These are phyloP conservation scores for Alauda arvensis DNA, from an alignment of 2,797 vertebrate species.

Conservation along the genomic window DNA sequence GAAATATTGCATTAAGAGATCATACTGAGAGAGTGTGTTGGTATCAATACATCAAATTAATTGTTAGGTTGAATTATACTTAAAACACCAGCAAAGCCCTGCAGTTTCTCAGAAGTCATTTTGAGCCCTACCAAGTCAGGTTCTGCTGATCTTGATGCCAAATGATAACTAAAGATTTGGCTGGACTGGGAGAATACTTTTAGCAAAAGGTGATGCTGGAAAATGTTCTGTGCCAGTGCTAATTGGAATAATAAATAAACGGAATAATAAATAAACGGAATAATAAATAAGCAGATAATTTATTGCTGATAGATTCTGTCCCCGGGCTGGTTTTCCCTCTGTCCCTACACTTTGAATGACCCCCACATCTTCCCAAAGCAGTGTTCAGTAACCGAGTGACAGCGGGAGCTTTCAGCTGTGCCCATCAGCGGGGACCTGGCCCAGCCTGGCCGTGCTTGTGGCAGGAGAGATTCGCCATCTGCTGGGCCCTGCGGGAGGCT, in stretches of 20 bases:
- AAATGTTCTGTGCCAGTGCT: background rate
- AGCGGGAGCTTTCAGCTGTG: background rate
- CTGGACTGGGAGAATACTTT: background rate
- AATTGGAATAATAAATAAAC: background rate
- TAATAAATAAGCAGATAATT: background rate
- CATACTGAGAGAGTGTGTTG: background rate
- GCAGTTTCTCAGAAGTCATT: background rate
- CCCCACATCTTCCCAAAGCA: background rate
- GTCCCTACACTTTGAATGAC: fast-evolving
- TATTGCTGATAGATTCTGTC: background rate
- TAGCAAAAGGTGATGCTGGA: background rate
- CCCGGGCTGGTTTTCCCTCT: background rate
- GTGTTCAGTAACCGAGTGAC: background rate
- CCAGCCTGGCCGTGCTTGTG: background rate
- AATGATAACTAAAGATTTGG: background rate
- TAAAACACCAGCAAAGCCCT: background rate
- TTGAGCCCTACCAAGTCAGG: background rate
- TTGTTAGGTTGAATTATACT: background rate
- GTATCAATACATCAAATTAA: background rate
- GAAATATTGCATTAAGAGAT: background rate
- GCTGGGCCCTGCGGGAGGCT: background rate
- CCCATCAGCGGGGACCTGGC: fast-evolving
- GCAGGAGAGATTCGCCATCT: conserved; percentile 37
- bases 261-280: background rate
- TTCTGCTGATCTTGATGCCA: background rate